phyloP scores from a whole-genome alignment of 2,113 vertebrate species.

The Gobio gobio region DNA sequence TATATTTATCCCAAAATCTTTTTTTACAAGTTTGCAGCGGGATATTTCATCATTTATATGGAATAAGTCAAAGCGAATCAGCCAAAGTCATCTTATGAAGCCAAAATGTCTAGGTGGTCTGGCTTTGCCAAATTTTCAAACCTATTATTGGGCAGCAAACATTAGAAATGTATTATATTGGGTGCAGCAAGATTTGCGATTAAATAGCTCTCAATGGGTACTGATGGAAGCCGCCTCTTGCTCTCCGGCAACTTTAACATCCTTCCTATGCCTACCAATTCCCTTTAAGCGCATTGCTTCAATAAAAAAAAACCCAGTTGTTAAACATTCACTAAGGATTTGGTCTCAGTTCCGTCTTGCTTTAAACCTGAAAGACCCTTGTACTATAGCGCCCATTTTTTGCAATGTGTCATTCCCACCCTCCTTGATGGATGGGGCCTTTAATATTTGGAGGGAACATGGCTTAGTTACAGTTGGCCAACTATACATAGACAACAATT shows the following conservation, averaged over 20 bases:
- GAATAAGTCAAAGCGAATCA: too few species aligned
- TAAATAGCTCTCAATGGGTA: too few species aligned
- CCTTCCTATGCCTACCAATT: not conserved
- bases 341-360: not conserved
- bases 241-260: not conserved
- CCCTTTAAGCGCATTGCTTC: not conserved
- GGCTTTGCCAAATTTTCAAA: too few species aligned
- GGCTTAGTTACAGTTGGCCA: not conserved
- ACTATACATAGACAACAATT: too few species aligned
- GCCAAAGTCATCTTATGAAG: too few species aligned
- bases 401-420: not conserved
- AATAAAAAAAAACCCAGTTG: not conserved
- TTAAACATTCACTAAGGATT: not conserved
- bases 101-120: too few species aligned
- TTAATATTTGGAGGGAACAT: not conserved
- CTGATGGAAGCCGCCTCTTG: too few species aligned
- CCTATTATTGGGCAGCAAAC: too few species aligned
- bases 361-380: not conserved
- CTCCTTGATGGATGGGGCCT: not conserved
- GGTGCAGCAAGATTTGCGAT: too few species aligned
- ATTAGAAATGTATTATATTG: too few species aligned
- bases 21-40: not conserved
- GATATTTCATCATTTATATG: too few species aligned
- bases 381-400: not conserved
- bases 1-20: not conserved